These are phyloP conservation scores for Caenorhabditis doughertyi DNA, from an alignment of 2,888 invertebrate species.

Conservation along the genomic window DNA sequence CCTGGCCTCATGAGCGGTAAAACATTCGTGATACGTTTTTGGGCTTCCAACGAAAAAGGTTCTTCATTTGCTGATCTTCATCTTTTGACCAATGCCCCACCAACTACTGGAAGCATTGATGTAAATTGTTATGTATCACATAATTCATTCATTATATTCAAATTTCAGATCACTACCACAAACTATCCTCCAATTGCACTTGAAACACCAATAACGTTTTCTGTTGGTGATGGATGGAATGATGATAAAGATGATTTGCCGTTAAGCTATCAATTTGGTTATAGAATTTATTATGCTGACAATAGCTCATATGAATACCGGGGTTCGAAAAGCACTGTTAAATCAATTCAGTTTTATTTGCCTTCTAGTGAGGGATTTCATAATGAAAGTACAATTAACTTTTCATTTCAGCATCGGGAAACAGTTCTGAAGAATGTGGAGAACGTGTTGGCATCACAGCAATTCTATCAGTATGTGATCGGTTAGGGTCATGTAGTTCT, in stretches of 20 bases:
- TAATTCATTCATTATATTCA: background rate
- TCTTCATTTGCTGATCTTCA: slow-evolving; percentile 54
- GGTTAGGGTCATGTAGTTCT: slow-evolving; percentile 64
- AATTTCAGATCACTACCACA: slow-evolving; percentile 28
- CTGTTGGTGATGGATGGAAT: slow-evolving; percentile 68
- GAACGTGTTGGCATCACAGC: slow-evolving; percentile 66
- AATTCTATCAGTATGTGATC: slow-evolving; percentile 70
- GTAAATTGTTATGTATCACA: too few species aligned
- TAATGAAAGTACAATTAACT: too few species aligned
- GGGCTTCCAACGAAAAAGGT: slow-evolving; percentile 62
- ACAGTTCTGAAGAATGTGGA: slow-evolving; percentile 64
- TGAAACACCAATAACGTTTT: slow-evolving; percentile 54
- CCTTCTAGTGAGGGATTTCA: slow-evolving; percentile 56
- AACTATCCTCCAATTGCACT: slow-evolving; percentile 39
- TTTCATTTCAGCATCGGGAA: slow-evolving; percentile 58
- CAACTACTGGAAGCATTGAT: slow-evolving; percentile 58
- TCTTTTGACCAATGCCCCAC: slow-evolving; percentile 58
- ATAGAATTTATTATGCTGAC: slow-evolving; percentile 39
- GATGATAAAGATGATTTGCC: slow-evolving; percentile 64
- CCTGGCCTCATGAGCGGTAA: slow-evolving; percentile 54
- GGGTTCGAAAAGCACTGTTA: slow-evolving; percentile 53
- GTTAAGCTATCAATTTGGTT: slow-evolving; percentile 61
- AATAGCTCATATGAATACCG: slow-evolving; percentile 48
- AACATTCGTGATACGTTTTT: slow-evolving; percentile 51
- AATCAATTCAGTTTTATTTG: slow-evolving; percentile 57